A percentile compares a stretch with the other conserved stretches of the same genome.
phyloP scores from a whole-genome alignment of 2,113 vertebrate genomes.

The Etia nguti region DNA sequence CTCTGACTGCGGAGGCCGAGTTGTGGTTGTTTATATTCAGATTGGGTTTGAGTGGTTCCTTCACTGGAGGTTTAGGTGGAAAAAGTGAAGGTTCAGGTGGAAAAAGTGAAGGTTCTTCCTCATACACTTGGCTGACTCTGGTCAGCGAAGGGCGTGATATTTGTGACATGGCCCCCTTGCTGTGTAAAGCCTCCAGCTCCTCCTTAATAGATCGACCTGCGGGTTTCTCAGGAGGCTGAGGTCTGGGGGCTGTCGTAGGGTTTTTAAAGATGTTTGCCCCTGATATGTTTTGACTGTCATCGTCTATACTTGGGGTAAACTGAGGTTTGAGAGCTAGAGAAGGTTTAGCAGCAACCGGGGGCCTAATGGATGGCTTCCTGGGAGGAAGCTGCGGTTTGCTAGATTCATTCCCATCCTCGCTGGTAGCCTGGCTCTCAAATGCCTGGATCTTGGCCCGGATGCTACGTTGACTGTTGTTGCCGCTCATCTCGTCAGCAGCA shows the following conservation, averaged over 20 bases:
- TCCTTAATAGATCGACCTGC: constrained; percentile 5
- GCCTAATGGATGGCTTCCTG: constrained; percentile 68
- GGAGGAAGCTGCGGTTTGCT: constrained; percentile 73
- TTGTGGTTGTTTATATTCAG: constrained; percentile 71
- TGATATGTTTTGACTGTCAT: not conserved
- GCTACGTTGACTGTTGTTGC: constrained; percentile 75
- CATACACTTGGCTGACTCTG: constrained; percentile 64
- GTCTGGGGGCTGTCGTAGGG: constrained; percentile 72
- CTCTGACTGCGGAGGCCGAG: constrained; percentile 5
- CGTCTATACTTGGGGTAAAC: not conserved
- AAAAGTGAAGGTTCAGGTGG: not conserved
- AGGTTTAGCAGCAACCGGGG: constrained; percentile 79
- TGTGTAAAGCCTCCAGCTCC: constrained; percentile 27
- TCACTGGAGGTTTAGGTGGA: not conserved
- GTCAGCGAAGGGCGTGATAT: constrained; percentile 51
- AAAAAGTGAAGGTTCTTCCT: constrained; percentile 34
- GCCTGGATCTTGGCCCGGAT: constrained; percentile 86
- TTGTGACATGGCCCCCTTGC: constrained; percentile 24
- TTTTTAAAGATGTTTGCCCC: constrained; percentile 19
- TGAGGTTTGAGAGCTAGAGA: constrained; percentile 71
- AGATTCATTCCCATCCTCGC: constrained; percentile 55
- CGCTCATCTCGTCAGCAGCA: constrained; percentile 74
- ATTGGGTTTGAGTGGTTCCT: constrained; percentile 56
- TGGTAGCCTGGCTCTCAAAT: constrained; percentile 79
- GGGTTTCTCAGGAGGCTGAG: constrained; percentile 73